A percentile compares a stretch with the other conserved stretches of the same genome.
Evolutionary conservation across 2,888 invertebrate species (phyloP).

Genomic region (Pachydiplax longipennis): DNA sequence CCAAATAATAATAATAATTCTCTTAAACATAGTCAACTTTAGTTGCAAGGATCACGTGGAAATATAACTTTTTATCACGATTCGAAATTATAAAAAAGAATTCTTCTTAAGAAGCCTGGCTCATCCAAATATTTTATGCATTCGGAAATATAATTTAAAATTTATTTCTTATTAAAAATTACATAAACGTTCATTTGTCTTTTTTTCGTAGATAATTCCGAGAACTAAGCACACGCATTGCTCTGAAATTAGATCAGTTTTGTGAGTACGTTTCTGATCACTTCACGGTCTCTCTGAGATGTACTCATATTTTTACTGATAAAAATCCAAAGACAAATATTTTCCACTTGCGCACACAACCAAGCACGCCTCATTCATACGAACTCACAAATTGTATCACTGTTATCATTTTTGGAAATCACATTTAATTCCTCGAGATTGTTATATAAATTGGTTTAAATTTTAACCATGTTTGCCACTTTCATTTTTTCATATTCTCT

Average conservation of each 20-base stretch:
- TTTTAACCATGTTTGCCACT: neutral
- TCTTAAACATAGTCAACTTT: neutral
- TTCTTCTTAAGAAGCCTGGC: neutral
- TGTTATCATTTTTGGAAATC: slow-evolving; percentile 28
- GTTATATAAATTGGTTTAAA: neutral
- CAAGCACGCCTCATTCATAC: neutral
- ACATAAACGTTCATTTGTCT: neutral
- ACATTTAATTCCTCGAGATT: slow-evolving; percentile 20
- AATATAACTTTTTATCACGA: neutral
- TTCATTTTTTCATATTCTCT: slow-evolving; percentile 4
- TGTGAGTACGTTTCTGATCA: neutral
- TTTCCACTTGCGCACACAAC: neutral
- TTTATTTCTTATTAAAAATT: neutral
- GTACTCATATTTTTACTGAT: slow-evolving; percentile 18
- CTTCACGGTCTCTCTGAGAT: slow-evolving; percentile 12
- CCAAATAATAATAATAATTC: neutral
- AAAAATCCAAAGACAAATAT: slow-evolving; percentile 23
- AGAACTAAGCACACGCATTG: neutral
- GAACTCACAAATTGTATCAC: slow-evolving; percentile 35
- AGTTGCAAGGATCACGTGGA: neutral
- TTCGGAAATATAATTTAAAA: neutral
- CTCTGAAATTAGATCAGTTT: neutral
- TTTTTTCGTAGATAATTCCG: neutral
- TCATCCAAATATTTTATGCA: neutral
- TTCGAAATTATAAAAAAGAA: neutral